phyloP scores from a whole-genome alignment of 2,888 invertebrate species.

The Hirtodrosophila confusa region DNA sequence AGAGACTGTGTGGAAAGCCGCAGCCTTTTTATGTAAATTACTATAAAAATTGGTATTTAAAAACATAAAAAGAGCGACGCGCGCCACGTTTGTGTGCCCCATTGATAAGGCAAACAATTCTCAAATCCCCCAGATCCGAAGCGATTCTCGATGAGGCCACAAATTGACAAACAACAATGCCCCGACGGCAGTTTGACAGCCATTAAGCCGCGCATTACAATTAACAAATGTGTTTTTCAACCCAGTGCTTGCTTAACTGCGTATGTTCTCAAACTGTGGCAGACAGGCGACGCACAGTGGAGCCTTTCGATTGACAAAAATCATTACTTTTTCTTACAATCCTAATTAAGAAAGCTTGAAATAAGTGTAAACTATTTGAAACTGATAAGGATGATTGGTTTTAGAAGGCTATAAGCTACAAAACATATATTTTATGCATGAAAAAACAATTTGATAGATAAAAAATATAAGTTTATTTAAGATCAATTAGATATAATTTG shows the following conservation, averaged over 20 bases:
- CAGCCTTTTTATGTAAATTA: slow-evolving; percentile 72
- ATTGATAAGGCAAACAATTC: slow-evolving; percentile 56
- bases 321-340: too few species aligned
- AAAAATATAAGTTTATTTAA: too few species aligned
- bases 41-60: slow-evolving; percentile 55
- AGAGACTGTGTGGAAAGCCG: slow-evolving; percentile 27
- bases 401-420: too few species aligned
- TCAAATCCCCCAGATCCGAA: slow-evolving; percentile 7
- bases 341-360: too few species aligned
- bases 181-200: slow-evolving; percentile 25
- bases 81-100: slow-evolving; percentile 6
- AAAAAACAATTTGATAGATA: too few species aligned
- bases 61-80: slow-evolving; percentile 13
- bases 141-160: slow-evolving; percentile 16
- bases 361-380: too few species aligned
- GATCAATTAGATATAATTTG: too few species aligned
- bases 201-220: slow-evolving; percentile 21
- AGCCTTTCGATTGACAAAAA: too few species aligned
- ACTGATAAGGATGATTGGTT: too few species aligned
- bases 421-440: too few species aligned
- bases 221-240: slow-evolving; percentile 18
- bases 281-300: not conserved
- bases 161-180: slow-evolving; percentile 12
- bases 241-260: not conserved
- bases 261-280: slow-evolving; percentile 8